phyloP scores from a whole-genome alignment of 2,797 vertebrate species.

The Chelonia mydas region DNA sequence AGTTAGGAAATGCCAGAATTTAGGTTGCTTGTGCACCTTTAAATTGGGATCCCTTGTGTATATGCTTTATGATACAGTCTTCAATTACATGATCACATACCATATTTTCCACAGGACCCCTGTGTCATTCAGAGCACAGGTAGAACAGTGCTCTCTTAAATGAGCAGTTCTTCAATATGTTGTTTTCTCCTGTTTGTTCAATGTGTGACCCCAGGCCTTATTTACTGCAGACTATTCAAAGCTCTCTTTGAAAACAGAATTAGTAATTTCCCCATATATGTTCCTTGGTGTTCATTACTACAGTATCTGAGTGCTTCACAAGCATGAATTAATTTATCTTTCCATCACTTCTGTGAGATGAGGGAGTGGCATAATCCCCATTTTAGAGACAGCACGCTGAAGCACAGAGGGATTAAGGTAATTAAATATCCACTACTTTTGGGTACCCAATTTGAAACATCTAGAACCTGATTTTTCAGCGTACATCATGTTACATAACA shows the following conservation, averaged over 20 bases:
- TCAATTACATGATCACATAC: not conserved
- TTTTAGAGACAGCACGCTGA: not conserved
- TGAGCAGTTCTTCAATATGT: not conserved
- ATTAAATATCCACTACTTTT: not conserved
- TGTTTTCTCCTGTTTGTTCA: not conserved
- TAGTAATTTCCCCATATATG: not conserved
- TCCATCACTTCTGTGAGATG: not conserved
- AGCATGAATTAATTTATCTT: not conserved
- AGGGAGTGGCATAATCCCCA: not conserved
- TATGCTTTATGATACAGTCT: not conserved
- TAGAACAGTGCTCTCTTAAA: not conserved
- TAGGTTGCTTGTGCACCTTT: not conserved
- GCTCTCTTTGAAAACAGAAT: not conserved
- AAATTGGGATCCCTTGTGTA: not conserved
- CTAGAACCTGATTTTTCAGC: not conserved
- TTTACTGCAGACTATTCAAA: constrained; percentile 25
- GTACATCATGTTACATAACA: not conserved
- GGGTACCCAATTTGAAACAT: not conserved
- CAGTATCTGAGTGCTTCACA: not conserved
- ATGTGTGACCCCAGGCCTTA: not conserved
- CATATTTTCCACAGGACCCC: not conserved
- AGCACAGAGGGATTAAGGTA: not conserved
- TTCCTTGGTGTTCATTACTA: not conserved
- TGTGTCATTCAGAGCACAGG: not conserved
- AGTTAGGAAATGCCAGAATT: not conserved